phyloP scores from a whole-genome alignment of 2,113 vertebrate genomes.

The Neomonachus schauinslandi region DNA sequence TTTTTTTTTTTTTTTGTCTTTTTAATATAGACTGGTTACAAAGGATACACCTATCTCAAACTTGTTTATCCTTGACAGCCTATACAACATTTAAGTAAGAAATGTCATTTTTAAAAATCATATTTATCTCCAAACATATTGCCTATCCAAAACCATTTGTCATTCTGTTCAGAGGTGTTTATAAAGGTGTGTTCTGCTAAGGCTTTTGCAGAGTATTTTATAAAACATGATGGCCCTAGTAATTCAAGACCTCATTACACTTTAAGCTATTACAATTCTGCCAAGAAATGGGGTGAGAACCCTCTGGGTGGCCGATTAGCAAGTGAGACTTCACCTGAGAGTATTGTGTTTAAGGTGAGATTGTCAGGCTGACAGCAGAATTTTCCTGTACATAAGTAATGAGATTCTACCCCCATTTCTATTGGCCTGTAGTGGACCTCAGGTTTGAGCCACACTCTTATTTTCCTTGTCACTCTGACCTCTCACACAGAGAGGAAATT shows the following conservation, averaged over 20 bases:
- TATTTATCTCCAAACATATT: not conserved
- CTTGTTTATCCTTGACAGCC: not conserved
- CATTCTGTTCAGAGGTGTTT: not conserved
- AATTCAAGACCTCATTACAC: constrained; percentile 69
- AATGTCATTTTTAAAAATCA: not conserved
- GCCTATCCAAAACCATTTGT: not conserved
- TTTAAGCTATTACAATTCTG: constrained; percentile 54
- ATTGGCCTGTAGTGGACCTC: not conserved
- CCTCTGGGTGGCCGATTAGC: constrained; percentile 30
- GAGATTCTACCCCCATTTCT: constrained; percentile 20
- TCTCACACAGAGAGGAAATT: constrained; percentile 65
- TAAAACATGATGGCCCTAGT: constrained; percentile 25
- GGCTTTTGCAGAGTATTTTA: constrained; percentile 42
- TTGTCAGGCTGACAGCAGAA: constrained; percentile 33
- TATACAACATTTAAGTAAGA: not conserved
- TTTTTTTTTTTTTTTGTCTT: constrained; percentile 48
- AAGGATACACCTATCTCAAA: not conserved
- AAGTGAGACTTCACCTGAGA: constrained; percentile 66
- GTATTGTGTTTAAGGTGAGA: constrained; percentile 31
- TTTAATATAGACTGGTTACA: constrained; percentile 65
- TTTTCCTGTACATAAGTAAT: constrained; percentile 58
- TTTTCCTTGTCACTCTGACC: constrained; percentile 67
- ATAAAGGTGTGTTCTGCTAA: not conserved
- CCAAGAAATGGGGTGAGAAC: constrained; percentile 69
- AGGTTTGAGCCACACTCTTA: constrained; percentile 21